Evolutionary conservation across 2,797 vertebrate genomes (phyloP).

Genomic region (Muraenolepis orangiensis): DNA sequence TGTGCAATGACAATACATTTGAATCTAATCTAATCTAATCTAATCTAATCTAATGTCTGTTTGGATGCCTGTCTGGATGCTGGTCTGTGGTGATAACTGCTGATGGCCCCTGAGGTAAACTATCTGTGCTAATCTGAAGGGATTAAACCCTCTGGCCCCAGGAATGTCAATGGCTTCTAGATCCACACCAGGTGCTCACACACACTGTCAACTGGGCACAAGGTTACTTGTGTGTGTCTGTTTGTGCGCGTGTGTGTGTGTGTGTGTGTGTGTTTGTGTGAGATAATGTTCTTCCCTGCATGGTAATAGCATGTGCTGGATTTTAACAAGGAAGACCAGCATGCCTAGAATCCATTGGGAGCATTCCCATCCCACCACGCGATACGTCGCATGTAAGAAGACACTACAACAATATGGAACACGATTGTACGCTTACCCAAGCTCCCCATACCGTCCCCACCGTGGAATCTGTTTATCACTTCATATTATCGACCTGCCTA

Average conservation of each 20-base stretch:
- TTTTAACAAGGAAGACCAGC: constrained; percentile 34
- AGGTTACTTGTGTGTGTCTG: constrained; percentile 27
- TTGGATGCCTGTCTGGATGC: neutral
- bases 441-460: neutral
- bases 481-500: no score
- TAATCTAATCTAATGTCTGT: no score
- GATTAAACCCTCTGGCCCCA: constrained; percentile 52
- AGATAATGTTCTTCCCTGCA: constrained; percentile 31
- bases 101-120: constrained; percentile 56
- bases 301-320: constrained; percentile 49
- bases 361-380: constrained; percentile 29
- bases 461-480: neutral
- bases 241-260: constrained; percentile 3
- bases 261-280: neutral
- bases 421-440: neutral
- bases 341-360: constrained; percentile 47
- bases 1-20: no score
- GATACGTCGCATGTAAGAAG: constrained; percentile 35
- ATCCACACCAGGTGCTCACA: constrained; percentile 64
- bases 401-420: neutral
- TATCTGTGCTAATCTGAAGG: constrained; percentile 51
- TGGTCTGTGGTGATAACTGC: constrained; percentile 36
- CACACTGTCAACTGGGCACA: constrained; percentile 29
- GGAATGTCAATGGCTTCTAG: constrained; percentile 48
- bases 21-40: no score